Conservation (phyloP, 2,888 invertebrate species). For the Synanthedon tipuliformis region DNA sequence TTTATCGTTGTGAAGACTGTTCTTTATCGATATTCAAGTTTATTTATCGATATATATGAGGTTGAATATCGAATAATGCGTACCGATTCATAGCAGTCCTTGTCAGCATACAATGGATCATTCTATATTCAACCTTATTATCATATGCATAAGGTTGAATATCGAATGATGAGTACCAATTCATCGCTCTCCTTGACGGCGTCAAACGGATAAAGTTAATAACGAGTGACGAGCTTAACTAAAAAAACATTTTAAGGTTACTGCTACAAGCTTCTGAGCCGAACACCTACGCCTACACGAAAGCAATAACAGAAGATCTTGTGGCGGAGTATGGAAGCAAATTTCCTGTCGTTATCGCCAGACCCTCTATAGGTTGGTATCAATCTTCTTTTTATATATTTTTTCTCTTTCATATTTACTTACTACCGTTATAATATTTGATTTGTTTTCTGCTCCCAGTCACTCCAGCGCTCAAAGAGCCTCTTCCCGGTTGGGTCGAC, state of each 20-base stretch:
- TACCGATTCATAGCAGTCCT: no score
- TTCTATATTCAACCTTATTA: no score
- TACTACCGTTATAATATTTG: neutral
- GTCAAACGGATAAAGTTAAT: neutral
- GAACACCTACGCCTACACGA: slow-evolving; percentile 96
- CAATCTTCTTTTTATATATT: no score
- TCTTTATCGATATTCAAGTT: no score
- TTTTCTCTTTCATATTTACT: no score
- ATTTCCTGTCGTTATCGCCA: slow-evolving; percentile 84
- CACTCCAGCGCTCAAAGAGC: slow-evolving; percentile 81
- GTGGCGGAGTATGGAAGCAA: slow-evolving; percentile 77
- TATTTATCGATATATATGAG: no score
- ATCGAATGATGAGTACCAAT: no score
- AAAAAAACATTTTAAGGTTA: neutral
- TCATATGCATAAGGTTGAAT: no score
- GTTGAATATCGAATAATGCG: no score
- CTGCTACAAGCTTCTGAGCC: slow-evolving; percentile 73
- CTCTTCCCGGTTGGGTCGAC: slow-evolving; percentile 90
- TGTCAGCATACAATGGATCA: no score
- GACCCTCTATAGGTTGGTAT: slow-evolving; percentile 89
- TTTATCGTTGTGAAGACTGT: no score
- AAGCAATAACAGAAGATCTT: slow-evolving; percentile 89
- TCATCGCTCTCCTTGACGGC: no score
- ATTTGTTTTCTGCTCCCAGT: slow-evolving; percentile 64
- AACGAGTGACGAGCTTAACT: neutral